Evolutionary conservation across 2,113 vertebrate genomes (phyloP).

Genomic region (Leiothrix lutea): DNA sequence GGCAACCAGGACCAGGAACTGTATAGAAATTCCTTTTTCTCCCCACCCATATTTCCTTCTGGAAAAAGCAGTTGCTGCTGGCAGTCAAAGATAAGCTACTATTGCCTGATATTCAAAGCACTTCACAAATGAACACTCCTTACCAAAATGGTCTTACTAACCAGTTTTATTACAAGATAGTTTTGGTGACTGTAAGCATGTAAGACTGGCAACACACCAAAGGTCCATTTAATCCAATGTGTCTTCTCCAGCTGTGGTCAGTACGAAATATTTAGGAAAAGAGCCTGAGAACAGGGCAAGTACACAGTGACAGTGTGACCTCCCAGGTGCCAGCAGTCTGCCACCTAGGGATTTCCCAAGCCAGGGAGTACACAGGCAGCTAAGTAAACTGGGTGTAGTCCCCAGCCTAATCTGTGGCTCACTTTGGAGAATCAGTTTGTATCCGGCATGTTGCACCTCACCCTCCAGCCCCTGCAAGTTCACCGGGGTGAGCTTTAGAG

Average conservation of each 20-base stretch:
- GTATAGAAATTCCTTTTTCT: constrained; percentile 1
- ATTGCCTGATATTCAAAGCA: neutral
- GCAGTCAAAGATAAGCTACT: neutral
- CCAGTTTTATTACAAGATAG: neutral
- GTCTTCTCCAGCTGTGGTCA: neutral
- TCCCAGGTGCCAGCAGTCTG: neutral
- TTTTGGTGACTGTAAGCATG: neutral
- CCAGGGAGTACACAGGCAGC: neutral
- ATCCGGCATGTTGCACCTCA: neutral
- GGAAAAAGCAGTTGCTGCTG: neutral
- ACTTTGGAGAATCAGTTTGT: neutral
- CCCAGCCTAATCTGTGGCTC: neutral
- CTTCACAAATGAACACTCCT: neutral
- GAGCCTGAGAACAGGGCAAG: neutral
- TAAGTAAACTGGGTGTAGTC: neutral
- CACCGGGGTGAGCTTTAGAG: neutral
- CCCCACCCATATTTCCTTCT: neutral
- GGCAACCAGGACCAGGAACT: neutral
- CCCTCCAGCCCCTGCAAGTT: neutral
- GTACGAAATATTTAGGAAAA: neutral
- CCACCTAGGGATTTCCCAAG: neutral
- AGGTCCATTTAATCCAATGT: neutral
- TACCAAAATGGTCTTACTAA: neutral
- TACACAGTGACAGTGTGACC: neutral
- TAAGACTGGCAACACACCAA: neutral